Base-by-base conservation (phyloP, 2,888 invertebrate species). In the Erpobdella octoculata region DNA sequence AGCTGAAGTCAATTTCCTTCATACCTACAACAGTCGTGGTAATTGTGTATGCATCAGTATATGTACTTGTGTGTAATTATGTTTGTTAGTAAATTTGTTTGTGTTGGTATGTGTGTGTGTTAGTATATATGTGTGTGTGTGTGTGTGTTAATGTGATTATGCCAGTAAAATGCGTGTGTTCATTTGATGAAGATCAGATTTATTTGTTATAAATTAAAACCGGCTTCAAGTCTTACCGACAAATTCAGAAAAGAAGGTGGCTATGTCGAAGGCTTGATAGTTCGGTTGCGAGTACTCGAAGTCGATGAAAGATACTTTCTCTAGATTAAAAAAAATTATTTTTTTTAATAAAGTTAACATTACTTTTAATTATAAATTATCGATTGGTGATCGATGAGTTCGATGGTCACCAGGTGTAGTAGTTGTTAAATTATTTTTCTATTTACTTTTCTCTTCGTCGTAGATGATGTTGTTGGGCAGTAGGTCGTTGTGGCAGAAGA, bases 181-280 rank as follows among this genome's bases (percentile, higher is more conserved):
- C n/a, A n/a, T n/a, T n/a, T n/a, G n/a, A n/a, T n/a, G n/a, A n/a
- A n/a, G n/a, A n/a, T n/a, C n/a, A n/a, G n/a, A n/a, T n/a, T n/a
- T n/a, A n/a, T n/a, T n/a, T n/a, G n/a, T n/a, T n/a, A n/a, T n/a
- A n/a, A n/a, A n/a, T n/a, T n/a, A n/a, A n/a, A n/a, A n/a, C n/a
- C n/a, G n/a, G n/a, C n/a, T n/a, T n/a, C 46, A 46, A 59, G 28
- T 1, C 4, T 86, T 84, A 89, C 96, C 97, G 77, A 91, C 92
- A 86, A 91, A 96, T 86, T 98, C 97, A 79, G 91, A 89, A 85
- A 98, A 98, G 86, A 98, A 97, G 86, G 97, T 95, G 66, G 91
- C 96, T 82, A 98, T 93, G 84, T 98, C 97, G 83, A 87, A 96
- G 9, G 93, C 92, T 85, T 93, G 93, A 84, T 91, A 94, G 86